A percentile compares a stretch with the other conserved stretches of the same genome.
Evolutionary conservation across 2,888 invertebrate genomes (phyloP).

Genomic region (Ormyrus labotus): DNA sequence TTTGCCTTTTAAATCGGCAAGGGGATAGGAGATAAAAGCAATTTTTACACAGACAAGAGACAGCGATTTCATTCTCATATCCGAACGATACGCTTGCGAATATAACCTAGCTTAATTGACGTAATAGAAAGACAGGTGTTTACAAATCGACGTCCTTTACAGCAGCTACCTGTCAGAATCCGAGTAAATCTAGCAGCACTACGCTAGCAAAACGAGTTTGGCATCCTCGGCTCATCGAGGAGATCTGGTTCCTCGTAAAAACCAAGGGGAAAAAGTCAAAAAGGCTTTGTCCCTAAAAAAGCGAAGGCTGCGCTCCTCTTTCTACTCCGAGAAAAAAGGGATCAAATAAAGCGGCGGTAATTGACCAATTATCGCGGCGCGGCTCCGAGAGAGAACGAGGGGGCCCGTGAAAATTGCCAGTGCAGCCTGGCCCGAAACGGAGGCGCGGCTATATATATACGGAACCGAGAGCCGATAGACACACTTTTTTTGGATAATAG

Average conservation of each 20-base stretch:
- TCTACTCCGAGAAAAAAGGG: constrained; percentile 8
- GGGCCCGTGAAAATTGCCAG: constrained; percentile 56
- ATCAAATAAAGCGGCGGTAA: constrained; percentile 50
- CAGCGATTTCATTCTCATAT: too few relatives aligned
- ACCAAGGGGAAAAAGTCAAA: neutral
- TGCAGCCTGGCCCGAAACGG: neutral
- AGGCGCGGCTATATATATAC: neutral
- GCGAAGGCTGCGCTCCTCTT: neutral
- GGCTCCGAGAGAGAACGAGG: neutral
- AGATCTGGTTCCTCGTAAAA: neutral
- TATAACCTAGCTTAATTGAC: too few relatives aligned
- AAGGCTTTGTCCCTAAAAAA: constrained; percentile 13
- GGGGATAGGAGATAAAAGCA: too few relatives aligned
- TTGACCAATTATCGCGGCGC: constrained; percentile 59
- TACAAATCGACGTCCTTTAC: too few relatives aligned
- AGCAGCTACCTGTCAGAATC: too few relatives aligned
- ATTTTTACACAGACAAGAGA: too few relatives aligned
- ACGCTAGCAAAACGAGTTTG: too few relatives aligned
- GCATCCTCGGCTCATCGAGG: too few relatives aligned
- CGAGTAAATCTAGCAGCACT: too few relatives aligned
- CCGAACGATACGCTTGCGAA: too few relatives aligned
- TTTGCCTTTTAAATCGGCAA: too few relatives aligned
- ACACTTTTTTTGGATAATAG: constrained; percentile 26
- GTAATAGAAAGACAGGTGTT: too few relatives aligned
- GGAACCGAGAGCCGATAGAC: constrained; percentile 27